phyloP scores from a whole-genome alignment of 2,888 invertebrate genomes.

The Galerucella nymphaeae region DNA sequence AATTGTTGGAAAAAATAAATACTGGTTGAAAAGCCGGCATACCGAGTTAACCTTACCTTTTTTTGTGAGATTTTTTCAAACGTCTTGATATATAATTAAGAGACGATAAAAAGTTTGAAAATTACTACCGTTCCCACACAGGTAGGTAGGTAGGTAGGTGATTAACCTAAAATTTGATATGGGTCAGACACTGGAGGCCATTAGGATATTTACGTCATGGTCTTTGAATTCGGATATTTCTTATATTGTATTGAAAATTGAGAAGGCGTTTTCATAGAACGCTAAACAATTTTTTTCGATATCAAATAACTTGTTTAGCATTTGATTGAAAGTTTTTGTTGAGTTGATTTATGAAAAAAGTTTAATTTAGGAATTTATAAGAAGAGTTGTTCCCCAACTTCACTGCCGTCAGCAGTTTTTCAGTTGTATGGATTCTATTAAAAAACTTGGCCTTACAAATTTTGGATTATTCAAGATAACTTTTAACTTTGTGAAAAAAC shows the following conservation, averaged over 20 bases:
- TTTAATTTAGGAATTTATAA: neutral
- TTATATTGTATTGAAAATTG: constrained; percentile 21
- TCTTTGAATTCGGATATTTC: constrained; percentile 25
- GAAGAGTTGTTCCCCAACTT: neutral
- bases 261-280: constrained; percentile 15
- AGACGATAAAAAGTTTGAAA: constrained; percentile 28
- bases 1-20: constrained; percentile 2
- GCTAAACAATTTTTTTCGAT: constrained; percentile 22
- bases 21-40: constrained; percentile 4
- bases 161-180: constrained; percentile 38
- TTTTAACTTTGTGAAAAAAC: too few species aligned
- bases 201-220: constrained; percentile 23
- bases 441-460: neutral
- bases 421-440: neutral
- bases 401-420: neutral
- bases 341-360: neutral
- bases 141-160: constrained; percentile 30
- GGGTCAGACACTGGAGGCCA: constrained; percentile 37
- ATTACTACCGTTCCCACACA: constrained; percentile 42
- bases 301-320: constrained; percentile 24
- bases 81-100: constrained; percentile 19
- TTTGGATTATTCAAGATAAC: too few species aligned
- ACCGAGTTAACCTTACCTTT: neutral
- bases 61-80: constrained; percentile 10
- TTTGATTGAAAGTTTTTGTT: constrained; percentile 10